Percentiles rank a stretch among this genome's conserved stretches.
phyloP scores from a whole-genome alignment of 2,797 vertebrate species.

The Malurus splendens region DNA sequence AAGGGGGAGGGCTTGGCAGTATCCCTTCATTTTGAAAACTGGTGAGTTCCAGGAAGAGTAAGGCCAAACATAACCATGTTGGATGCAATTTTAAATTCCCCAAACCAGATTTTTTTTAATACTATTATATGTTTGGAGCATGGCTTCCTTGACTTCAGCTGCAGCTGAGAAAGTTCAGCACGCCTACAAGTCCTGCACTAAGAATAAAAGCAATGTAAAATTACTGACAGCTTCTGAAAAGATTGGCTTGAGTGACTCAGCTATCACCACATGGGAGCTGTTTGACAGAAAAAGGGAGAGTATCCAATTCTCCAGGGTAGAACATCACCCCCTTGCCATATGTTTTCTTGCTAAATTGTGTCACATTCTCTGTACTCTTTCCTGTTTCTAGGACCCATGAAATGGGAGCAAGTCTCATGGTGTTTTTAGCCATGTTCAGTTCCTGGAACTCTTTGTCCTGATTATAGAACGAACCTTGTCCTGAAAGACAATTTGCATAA shows the following conservation, averaged over 20 bases:
- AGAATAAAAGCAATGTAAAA: slow-evolving; percentile 20
- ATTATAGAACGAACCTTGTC: not conserved
- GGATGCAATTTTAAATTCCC: not conserved
- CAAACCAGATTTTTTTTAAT: not conserved
- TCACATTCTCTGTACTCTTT: not conserved
- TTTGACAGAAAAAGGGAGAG: slow-evolving; percentile 27
- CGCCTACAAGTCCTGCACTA: not conserved
- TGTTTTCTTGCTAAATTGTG: not conserved
- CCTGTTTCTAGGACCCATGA: not conserved
- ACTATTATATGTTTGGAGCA: not conserved
- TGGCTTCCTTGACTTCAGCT: not conserved
- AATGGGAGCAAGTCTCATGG: not conserved
- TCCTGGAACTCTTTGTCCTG: not conserved
- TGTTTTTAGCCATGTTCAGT: not conserved
- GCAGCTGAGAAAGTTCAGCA: not conserved
- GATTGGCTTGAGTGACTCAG: not conserved
- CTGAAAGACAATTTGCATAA: not conserved
- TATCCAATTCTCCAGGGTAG: not conserved
- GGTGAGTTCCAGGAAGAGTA: not conserved
- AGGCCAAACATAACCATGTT: not conserved
- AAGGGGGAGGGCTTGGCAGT: not conserved
- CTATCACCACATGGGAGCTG: not conserved
- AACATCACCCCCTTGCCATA: not conserved
- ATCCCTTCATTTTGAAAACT: not conserved
- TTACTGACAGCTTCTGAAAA: slow-evolving; percentile 31